Evolutionary conservation across 2,797 vertebrate genomes (phyloP), one percentile per base, ranked within the genome.

Genomic region (Chaunax sp.): DNA sequence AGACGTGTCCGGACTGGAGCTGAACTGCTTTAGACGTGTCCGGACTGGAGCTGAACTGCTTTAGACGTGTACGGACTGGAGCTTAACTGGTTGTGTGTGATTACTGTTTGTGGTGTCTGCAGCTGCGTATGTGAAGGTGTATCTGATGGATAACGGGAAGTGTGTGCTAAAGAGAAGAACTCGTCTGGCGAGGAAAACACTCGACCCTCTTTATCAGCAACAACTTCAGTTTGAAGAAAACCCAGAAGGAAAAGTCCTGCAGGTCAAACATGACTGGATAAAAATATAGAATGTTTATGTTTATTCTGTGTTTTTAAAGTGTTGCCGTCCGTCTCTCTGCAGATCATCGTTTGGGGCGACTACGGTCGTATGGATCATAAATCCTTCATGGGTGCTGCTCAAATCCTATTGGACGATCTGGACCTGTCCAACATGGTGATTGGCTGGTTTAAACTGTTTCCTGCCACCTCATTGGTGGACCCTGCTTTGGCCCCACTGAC

Each of bases 281-380:
- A 6, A 51, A 7, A 33, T 14, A 33, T 18, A 33, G 16, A 33
- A 14, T 20, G 30, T 43, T 12, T 18, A n/a, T 30, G 2, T 8
- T 9, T n/a, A 18, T 16, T 40, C 3, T 15, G 15, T 3, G 13
- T 16, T 16, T 16, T 16, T 40, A 4, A 40, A 12, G 1, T 28
- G 41, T 9, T 12, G n/a, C 9, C 2, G 3, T 23, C 35, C 58
- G 5, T 74, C 26, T 74, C 26, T 59, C 37, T 57, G 14, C 91
- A 99, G 97, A 98, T 99, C 81, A 98, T 99, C 43, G 97, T 98
- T 22, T 99, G 97, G 97, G 97, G 97, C 16, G 97, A 98, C 84
- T 99, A 98, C 26, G 97, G 97, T 72, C 96, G 97, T 51, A 98
- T 99, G 97, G 97, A 99, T 91, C 97, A 99, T 87, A 99, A 99